phyloP scores from a whole-genome alignment of 1,140 invertebrate genomes.

The Pachypeltis micranthus region DNA sequence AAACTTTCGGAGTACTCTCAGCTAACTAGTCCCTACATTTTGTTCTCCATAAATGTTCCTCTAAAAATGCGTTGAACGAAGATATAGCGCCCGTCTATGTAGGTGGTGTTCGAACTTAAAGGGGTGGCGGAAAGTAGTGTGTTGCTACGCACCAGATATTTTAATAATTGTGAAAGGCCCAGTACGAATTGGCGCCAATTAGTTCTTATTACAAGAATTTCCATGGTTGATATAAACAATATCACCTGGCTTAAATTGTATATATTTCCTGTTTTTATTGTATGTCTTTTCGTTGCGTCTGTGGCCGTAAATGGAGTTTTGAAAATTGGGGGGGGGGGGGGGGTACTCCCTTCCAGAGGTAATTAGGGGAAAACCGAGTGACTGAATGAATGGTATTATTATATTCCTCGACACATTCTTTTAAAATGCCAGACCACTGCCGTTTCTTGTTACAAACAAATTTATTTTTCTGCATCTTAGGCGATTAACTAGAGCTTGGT shows the following conservation, averaged over 20 bases:
- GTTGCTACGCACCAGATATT: too few species aligned
- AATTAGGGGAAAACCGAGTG: neutral
- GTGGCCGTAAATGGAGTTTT: neutral
- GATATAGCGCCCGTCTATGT: too few species aligned
- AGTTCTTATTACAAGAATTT: neutral
- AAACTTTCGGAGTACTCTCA: too few species aligned
- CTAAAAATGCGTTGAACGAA: too few species aligned
- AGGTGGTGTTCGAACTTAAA: too few species aligned
- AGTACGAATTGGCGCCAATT: neutral
- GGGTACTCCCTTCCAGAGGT: neutral
- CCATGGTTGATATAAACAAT: neutral
- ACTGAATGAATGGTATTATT: neutral
- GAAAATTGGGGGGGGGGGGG: neutral
- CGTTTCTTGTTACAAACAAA: neutral
- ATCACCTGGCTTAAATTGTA: neutral
- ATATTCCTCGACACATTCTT: neutral
- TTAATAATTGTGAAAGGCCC: neutral
- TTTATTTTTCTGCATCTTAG: neutral
- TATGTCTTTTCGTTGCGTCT: neutral
- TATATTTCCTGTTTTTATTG: neutral
- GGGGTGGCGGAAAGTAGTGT: too few species aligned
- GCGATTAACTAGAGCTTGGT: neutral
- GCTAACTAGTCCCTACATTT: too few species aligned
- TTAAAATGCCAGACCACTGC: neutral
- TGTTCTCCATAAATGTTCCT: too few species aligned